Conservation (phyloP, 2,113 vertebrate species). For the Entomyzon cyanotis region DNA sequence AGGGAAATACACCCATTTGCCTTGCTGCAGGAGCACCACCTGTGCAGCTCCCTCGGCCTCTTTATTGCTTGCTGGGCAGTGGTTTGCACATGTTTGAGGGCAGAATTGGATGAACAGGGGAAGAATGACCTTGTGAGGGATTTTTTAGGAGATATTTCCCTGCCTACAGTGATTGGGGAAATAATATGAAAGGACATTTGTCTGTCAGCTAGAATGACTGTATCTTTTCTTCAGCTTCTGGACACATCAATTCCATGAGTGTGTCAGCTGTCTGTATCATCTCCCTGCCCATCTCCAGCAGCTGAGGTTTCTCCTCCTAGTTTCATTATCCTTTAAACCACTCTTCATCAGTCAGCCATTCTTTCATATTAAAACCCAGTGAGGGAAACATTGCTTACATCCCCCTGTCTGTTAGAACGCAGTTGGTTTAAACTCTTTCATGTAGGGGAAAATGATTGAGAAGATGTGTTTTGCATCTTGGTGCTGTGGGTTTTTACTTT, state of each 20-base stretch:
- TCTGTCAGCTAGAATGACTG: neutral
- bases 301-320: neutral
- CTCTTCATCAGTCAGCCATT: neutral
- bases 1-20: neutral
- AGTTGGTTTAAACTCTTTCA: neutral
- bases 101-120: neutral
- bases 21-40: neutral
- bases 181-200: neutral
- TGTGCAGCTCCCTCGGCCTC: neutral
- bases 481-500: neutral
- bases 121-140: neutral
- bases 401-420: neutral
- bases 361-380: neutral
- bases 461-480: conserved; percentile 5
- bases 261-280: neutral
- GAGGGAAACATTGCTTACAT: neutral
- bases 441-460: neutral
- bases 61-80: neutral
- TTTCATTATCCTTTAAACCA: neutral
- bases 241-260: neutral
- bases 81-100: neutral
- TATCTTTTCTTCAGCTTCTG: neutral
- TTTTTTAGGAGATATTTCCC: neutral
- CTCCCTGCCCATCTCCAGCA: neutral
- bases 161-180: neutral